phyloP scores from a whole-genome alignment of 1,140 invertebrate genomes.

The Hycleus cichorii region DNA sequence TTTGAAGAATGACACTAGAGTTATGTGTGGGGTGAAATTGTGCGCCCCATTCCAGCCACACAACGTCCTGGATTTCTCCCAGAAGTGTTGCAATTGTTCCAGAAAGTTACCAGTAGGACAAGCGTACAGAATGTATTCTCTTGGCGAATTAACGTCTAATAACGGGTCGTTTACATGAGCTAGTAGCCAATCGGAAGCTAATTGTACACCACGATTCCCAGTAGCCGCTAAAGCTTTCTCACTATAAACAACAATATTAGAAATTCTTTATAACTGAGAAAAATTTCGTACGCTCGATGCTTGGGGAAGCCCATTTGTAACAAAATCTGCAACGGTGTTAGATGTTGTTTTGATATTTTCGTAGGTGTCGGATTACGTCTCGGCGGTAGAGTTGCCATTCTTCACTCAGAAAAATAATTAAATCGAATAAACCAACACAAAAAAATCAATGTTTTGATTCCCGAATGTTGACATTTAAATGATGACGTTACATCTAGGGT shows the following conservation, averaged over 20 bases:
- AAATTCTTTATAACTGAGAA: neutral
- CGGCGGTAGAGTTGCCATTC: conserved; percentile 62
- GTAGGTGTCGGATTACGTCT: conserved; percentile 59
- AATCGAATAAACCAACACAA: neutral
- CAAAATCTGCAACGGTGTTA: conserved; percentile 69
- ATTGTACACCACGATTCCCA: conserved; percentile 73
- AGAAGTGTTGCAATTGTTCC: conserved; percentile 67
- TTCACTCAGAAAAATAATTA: neutral
- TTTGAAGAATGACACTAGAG: conserved; percentile 81
- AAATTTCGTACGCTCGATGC: conserved; percentile 68
- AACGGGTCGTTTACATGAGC: conserved; percentile 79
- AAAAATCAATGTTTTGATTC: too few relatives aligned
- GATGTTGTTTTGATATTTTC: conserved; percentile 62
- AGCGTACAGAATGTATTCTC: conserved; percentile 80
- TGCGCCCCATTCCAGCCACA: conserved; percentile 84
- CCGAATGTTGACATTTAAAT: conserved; percentile 9
- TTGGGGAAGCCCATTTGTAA: conserved; percentile 82
- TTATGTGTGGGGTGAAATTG: conserved; percentile 83
- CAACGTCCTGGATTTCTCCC: conserved; percentile 64
- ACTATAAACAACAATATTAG: conserved; percentile 43
- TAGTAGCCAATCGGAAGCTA: conserved; percentile 83
- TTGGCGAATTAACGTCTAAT: conserved; percentile 62
- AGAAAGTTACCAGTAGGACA: conserved; percentile 71
- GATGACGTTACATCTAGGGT: conserved; percentile 3
- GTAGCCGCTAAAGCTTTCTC: conserved; percentile 86